Conservation (phyloP, 2,797 vertebrate species). For the Chelon auratus region DNA sequence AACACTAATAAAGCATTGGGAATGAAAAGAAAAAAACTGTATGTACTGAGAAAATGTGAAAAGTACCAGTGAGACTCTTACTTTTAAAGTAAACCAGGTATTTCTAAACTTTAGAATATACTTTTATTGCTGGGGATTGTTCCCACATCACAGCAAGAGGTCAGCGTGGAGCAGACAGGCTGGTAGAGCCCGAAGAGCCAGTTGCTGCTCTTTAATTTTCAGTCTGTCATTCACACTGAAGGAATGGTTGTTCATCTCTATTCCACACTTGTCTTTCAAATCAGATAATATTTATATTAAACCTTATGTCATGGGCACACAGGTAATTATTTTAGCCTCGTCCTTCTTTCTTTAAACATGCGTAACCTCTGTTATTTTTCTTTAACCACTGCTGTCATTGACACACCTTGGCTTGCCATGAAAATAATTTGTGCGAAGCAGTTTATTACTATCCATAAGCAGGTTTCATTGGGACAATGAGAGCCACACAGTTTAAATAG, state of each 20-base stretch:
- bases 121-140: slow-evolving; percentile 1
- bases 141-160: slow-evolving; percentile 20
- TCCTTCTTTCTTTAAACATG: slow-evolving; percentile 7
- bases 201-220: slow-evolving; percentile 23
- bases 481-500: too few species aligned
- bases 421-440: too few species aligned
- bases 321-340: slow-evolving; percentile 13
- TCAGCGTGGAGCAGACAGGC: slow-evolving; percentile 6
- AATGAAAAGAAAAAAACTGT: slow-evolving; percentile 33
- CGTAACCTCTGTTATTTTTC: slow-evolving; percentile 11
- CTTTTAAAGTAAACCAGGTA: slow-evolving; percentile 9
- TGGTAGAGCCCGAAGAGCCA: slow-evolving; percentile 3
- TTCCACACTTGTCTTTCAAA: slow-evolving; percentile 9
- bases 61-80: background rate
- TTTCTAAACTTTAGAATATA: slow-evolving; percentile 1
- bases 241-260: slow-evolving; percentile 24
- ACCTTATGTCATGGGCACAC: slow-evolving; percentile 27
- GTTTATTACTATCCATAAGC: too few species aligned
- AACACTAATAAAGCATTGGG: slow-evolving; percentile 9
- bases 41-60: background rate
- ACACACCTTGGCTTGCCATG: too few species aligned
- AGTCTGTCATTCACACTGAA: slow-evolving; percentile 6
- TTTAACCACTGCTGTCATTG: slow-evolving; percentile 4
- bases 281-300: slow-evolving; percentile 37
- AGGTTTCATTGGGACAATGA: too few species aligned